Base-by-base conservation (phyloP, 2,113 vertebrate genomes). In the Tragelaphus strepsiceros region DNA sequence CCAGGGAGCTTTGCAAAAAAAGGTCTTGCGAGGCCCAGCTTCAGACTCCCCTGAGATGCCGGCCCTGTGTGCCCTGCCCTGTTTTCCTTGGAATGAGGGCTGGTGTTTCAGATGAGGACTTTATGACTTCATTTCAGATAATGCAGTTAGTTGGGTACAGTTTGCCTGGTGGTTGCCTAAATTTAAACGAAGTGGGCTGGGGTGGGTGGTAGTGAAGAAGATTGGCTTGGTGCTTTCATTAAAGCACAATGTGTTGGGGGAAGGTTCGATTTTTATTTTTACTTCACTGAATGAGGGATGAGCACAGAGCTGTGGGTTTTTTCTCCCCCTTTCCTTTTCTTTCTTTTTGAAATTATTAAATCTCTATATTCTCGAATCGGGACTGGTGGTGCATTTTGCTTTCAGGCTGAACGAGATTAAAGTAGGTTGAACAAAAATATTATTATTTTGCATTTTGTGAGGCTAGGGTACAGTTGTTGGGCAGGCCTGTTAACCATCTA, bases 161-260 rank as follows among this genome's bases (percentile, higher is more conserved):
- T 96, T 95, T 92, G 97, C 98, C 95, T 97, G 95, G 97, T 95
- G 98, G 96, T 62, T 98, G 97, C 97, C 98, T 98, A 98, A 97
- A 98, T 98, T 98, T 98, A 98, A 98, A 98, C 67, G 77, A 97
- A 98, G 98, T 98, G 96, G 98, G 98, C 95, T 94, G 98, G 96
- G 97, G 98, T 98, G 97, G 98, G 98, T 95, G 98, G 97, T 88
- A 96, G 98, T 97, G 97, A 95, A 96, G 96, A 92, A 96, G 96
- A 97, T 59, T 26, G 92, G 97, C 77, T 88, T 58, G 83, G 84
- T 90, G 96, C 97, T 97, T 98, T 98, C 98, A 98, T 97, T 97
- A 98, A 97, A 98, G 96, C 96, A 94, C 97, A 97, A n/a, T 97
- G 97, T 98, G 98, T 95, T 97, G 98, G 96, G 98, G 98, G 97